These are phyloP conservation scores for Nemotelus nigrinus DNA, from an alignment of 2,888 invertebrate species.

Conservation along the genomic window DNA sequence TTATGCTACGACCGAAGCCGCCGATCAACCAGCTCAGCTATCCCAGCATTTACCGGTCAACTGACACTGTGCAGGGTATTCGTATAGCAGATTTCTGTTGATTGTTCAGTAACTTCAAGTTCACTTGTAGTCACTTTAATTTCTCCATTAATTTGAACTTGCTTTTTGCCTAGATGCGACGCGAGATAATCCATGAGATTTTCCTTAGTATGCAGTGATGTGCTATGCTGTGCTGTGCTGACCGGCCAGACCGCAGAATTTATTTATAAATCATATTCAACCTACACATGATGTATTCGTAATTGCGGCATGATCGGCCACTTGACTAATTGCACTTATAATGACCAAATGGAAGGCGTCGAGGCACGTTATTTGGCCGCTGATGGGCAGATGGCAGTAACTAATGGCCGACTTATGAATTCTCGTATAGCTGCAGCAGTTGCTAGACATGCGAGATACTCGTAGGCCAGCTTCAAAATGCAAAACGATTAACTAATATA, in stretches of 20 bases:
- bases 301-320: conserved; percentile 28
- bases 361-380: conserved; percentile 13
- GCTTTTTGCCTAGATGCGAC: conserved; percentile 13
- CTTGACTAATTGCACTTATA: conserved; percentile 25
- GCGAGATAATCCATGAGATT: conserved; percentile 18
- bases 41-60: not conserved
- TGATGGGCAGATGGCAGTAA: conserved; percentile 5
- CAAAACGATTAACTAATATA: not conserved
- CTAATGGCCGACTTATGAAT: conserved; percentile 24
- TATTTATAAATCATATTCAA: conserved; percentile 27
- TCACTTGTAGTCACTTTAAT: conserved; percentile 30
- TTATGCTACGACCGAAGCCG: not conserved
- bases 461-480: not conserved
- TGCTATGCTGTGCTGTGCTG: not conserved
- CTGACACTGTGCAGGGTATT: too few species aligned
- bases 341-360: conserved; percentile 29
- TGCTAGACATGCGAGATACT: not conserved
- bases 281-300: conserved; percentile 17
- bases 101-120: conserved; percentile 30
- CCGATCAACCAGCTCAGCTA: not conserved
- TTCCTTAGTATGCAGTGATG: not conserved
- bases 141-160: conserved; percentile 37
- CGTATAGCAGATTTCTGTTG: not conserved
- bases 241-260: not conserved
- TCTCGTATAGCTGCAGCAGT: conserved; percentile 14